A percentile compares a stretch with the other conserved stretches of the same genome.
Conservation (phyloP, 2,888 invertebrate species). For the Calameuta pallipes region DNA sequence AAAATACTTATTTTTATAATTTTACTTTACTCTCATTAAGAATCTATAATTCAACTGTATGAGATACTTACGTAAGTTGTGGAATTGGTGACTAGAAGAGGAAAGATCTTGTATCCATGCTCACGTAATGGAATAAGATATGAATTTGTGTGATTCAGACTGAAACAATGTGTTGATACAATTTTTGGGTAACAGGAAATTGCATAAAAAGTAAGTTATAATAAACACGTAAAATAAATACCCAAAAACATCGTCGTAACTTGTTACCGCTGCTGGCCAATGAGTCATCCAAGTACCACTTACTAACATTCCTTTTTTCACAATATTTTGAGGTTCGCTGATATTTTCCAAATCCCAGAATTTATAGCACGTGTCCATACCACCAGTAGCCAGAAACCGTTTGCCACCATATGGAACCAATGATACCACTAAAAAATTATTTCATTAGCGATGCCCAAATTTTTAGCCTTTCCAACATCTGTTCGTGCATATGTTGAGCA, state of each 20-base stretch:
- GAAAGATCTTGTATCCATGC: slow-evolving; percentile 54
- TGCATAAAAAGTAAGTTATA: slow-evolving; percentile 7
- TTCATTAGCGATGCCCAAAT: not conserved
- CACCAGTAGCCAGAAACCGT: slow-evolving; percentile 75
- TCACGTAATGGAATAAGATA: slow-evolving; percentile 60
- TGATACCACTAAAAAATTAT: slow-evolving; percentile 56
- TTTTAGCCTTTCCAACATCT: not conserved
- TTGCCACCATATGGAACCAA: slow-evolving; percentile 70
- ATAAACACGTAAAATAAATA: slow-evolving; percentile 36
- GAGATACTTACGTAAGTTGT: slow-evolving; percentile 55
- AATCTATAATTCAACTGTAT: not conserved
- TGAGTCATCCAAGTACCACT: slow-evolving; percentile 69
- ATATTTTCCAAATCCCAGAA: slow-evolving; percentile 76
- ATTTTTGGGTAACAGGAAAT: not conserved
- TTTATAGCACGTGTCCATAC: slow-evolving; percentile 75
- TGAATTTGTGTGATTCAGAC: slow-evolving; percentile 57
- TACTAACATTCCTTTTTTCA: slow-evolving; percentile 64
- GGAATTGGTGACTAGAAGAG: slow-evolving; percentile 65
- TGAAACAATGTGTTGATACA: slow-evolving; percentile 28
- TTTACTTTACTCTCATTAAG: not conserved
- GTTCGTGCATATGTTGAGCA: not conserved
- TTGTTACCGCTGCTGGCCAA: slow-evolving; percentile 67
- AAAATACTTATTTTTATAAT: slow-evolving; percentile 12
- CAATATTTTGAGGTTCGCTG: slow-evolving; percentile 57
- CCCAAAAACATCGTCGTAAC: slow-evolving; percentile 65